These are phyloP conservation scores for Prosopocoilus inquinatus DNA, from an alignment of 2,888 invertebrate species.

Conservation along the genomic window DNA sequence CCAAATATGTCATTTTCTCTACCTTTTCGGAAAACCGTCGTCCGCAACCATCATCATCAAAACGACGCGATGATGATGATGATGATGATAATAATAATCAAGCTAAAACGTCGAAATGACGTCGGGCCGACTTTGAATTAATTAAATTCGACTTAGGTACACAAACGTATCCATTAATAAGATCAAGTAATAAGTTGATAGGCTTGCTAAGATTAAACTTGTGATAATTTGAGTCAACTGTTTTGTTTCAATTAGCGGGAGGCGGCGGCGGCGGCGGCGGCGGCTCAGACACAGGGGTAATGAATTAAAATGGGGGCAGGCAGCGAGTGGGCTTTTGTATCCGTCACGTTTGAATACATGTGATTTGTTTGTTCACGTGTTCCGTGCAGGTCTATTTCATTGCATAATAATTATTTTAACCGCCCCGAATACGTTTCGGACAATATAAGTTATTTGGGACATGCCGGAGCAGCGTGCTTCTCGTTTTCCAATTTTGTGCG, in stretches of 20 bases:
- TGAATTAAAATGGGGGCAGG: slow-evolving; percentile 16
- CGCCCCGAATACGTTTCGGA: neutral
- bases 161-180: no score
- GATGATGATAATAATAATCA: no score
- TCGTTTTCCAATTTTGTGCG: neutral
- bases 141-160: no score
- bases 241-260: slow-evolving; percentile 16
- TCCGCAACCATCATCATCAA: no score
- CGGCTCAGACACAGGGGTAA: slow-evolving; percentile 10
- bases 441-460: neutral
- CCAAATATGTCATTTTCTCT: no score
- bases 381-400: slow-evolving; percentile 6
- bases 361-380: slow-evolving; percentile 19
- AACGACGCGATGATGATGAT: no score
- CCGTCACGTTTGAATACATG: slow-evolving; percentile 17
- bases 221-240: slow-evolving; percentile 15
- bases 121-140: no score
- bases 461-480: no score
- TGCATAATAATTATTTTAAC: neutral
- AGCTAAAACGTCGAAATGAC: no score
- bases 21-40: no score
- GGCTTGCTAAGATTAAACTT: slow-evolving; percentile 13
- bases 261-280: slow-evolving; percentile 4
- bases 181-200: neutral
- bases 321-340: slow-evolving; percentile 15